A percentile compares a stretch with the other conserved stretches of the same genome.
Evolutionary conservation across 1,140 invertebrate genomes (phyloP).

Genomic region (Drosophila kikkawai): DNA sequence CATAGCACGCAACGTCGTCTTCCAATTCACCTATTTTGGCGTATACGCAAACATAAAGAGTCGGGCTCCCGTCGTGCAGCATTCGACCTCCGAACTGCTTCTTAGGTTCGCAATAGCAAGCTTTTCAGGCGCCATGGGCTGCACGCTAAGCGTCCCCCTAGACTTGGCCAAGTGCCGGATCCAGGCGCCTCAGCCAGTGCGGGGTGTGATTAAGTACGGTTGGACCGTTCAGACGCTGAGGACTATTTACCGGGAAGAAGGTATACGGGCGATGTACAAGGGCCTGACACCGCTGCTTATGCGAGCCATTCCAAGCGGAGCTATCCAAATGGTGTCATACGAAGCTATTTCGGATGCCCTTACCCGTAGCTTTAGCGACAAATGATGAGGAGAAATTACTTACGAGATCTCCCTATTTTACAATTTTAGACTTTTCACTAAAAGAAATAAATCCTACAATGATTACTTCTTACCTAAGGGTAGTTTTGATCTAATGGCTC

Average conservation of each 20-base stretch:
- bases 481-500: neutral
- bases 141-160: slow-evolving; percentile 95
- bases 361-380: too few relatives aligned
- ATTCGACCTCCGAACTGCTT: slow-evolving; percentile 88
- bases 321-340: slow-evolving; percentile 94
- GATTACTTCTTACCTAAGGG: too few relatives aligned
- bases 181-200: slow-evolving; percentile 94
- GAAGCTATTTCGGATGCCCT: slow-evolving; percentile 91
- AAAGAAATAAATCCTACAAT: slow-evolving; percentile 1
- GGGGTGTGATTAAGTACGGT: slow-evolving; percentile 91
- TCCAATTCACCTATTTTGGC: slow-evolving; percentile 96
- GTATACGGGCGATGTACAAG: slow-evolving; percentile 94
- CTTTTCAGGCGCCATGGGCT: slow-evolving; percentile 92
- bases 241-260: slow-evolving; percentile 93
- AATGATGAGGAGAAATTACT: neutral
- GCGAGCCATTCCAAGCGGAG: slow-evolving; percentile 69
- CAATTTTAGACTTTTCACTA: neutral
- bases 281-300: slow-evolving; percentile 86
- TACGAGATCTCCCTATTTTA: neutral
- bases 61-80: slow-evolving; percentile 88
- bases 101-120: slow-evolving; percentile 92
- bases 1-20: slow-evolving; percentile 92
- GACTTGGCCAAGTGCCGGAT: slow-evolving; percentile 97
- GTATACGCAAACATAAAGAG: slow-evolving; percentile 95
- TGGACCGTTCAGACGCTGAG: slow-evolving; percentile 90